Evolutionary conservation across 2,888 invertebrate genomes (phyloP), one percentile per base, ranked within the genome.

Genomic region (Drosophila conformis): DNA sequence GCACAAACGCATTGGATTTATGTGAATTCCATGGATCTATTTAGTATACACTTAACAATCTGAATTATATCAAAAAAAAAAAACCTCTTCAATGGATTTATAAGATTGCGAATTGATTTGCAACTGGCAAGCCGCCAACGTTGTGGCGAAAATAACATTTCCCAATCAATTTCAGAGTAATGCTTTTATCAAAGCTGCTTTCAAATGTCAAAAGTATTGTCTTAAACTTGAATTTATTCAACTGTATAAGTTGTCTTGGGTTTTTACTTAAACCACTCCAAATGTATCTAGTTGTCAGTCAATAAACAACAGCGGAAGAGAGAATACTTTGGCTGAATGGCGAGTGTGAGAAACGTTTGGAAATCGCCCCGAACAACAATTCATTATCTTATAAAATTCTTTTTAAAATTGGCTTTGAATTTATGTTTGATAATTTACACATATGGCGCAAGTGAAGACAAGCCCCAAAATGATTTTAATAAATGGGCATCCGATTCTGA

Each of bases 1-100:
- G 21, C 25, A 58, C 10, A 61, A 51, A 42, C 4, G n/a, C 15
- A 21, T n/a, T 10, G 13, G 40, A 66, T 76, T 73, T 78, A 70
- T 63, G 64, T 3, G 64, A 46, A 67, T 61, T 76, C 61, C 68
- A 31, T 49, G 60, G 31, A 27, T 48, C 31, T 15, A 31, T 51
- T 71, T 71, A 33, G 38, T 52, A 21, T 60, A 49, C 54, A 69
- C 56, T 69, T 53, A 49, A 70, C 58, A 51, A 58, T 48, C 52
- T 40, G 29, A 59, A 49, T 62, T 60, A 63, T 53, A 40, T 38
- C 31, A 42, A 11, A 13, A 21, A 46, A 21, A 10, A 62, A 38
- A 63, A 25, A 7, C 7, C 29, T 75, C 62, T 65, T 75, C 59
- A 78, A 78, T 75, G 62, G 75, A 78, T 71, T 78, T 40, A 56